Conservation (phyloP, 2,888 invertebrate species). For the Drosophila tanythrix region DNA sequence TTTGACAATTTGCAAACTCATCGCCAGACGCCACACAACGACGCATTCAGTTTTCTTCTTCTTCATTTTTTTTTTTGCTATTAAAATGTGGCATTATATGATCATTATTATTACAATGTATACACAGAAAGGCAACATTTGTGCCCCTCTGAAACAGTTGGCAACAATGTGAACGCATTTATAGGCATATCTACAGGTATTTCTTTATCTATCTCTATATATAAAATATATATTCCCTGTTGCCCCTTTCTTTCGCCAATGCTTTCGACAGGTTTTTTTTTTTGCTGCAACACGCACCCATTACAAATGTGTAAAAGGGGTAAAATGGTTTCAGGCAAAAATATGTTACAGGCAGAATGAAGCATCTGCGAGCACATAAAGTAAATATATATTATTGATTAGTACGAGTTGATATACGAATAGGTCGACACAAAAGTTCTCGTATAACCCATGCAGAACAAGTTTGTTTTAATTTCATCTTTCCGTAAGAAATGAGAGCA, state of each 20-base stretch:
- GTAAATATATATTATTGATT: not conserved
- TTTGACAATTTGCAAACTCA: slow-evolving; percentile 59
- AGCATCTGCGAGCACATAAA: not conserved
- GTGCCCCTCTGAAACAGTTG: slow-evolving; percentile 31
- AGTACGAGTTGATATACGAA: not conserved
- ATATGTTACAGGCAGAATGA: not conserved
- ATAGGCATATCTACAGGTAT: slow-evolving; percentile 40
- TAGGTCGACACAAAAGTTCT: not conserved
- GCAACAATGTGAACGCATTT: slow-evolving; percentile 66
- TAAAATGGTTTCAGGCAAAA: not conserved
- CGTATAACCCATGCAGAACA: too few species aligned
- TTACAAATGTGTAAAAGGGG: not conserved
- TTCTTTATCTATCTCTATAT: slow-evolving; percentile 15
- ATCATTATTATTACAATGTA: slow-evolving; percentile 52
- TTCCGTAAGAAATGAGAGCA: not conserved
- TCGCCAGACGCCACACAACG: slow-evolving; percentile 43
- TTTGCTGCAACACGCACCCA: not conserved
- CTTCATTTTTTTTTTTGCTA: not conserved
- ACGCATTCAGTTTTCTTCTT: slow-evolving; percentile 12
- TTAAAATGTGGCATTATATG: slow-evolving; percentile 36
- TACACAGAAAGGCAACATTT: slow-evolving; percentile 21
- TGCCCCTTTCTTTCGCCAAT: slow-evolving; percentile 18
- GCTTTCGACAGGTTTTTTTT: slow-evolving; percentile 37
- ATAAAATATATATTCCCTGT: slow-evolving; percentile 10
- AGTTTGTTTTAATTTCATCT: too few species aligned